Evolutionary conservation across 2,888 invertebrate genomes (phyloP).

Genomic region (Agonopterix subpropinquella): DNA sequence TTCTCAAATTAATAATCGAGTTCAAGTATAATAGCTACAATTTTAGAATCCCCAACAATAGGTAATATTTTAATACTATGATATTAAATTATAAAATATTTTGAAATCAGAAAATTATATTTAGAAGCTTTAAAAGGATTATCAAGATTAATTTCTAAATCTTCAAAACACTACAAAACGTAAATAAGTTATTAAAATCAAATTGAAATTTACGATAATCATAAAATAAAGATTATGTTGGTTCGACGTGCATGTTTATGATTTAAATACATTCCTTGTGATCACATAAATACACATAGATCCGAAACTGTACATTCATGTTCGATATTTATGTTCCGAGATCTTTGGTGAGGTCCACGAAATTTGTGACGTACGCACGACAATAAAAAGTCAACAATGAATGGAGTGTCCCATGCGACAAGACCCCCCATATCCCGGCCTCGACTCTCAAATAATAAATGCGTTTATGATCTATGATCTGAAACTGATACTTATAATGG

Average conservation of each 20-base stretch:
- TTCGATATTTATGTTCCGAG: slow-evolving; percentile 52
- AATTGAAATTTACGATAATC: slow-evolving; percentile 66
- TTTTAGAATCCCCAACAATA: slow-evolving; percentile 13
- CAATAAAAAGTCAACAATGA: slow-evolving; percentile 67
- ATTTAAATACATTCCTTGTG: slow-evolving; percentile 55
- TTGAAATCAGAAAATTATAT: slow-evolving; percentile 32
- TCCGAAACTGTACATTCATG: slow-evolving; percentile 47
- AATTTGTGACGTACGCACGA: slow-evolving; percentile 59
- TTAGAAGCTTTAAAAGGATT: slow-evolving; percentile 38
- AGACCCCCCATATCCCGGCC: slow-evolving; percentile 63
- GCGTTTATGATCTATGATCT: slow-evolving; percentile 74
- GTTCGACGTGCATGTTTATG: slow-evolving; percentile 39
- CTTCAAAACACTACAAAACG: slow-evolving; percentile 35
- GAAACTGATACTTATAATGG: slow-evolving; percentile 75
- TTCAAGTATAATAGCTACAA: slow-evolving; percentile 6
- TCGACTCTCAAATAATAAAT: slow-evolving; percentile 55
- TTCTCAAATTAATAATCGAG: slow-evolving; percentile 1
- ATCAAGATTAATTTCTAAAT: slow-evolving; percentile 51
- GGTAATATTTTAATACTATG: slow-evolving; percentile 15
- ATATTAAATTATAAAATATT: slow-evolving; percentile 28
- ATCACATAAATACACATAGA: slow-evolving; percentile 49
- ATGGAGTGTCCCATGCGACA: slow-evolving; percentile 45
- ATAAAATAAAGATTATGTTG: slow-evolving; percentile 66
- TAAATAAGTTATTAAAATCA: slow-evolving; percentile 70
- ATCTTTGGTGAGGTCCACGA: slow-evolving; percentile 49